Evolutionary conservation across 2,113 vertebrate species (phyloP).

Genomic region (Zootoca vivipara): DNA sequence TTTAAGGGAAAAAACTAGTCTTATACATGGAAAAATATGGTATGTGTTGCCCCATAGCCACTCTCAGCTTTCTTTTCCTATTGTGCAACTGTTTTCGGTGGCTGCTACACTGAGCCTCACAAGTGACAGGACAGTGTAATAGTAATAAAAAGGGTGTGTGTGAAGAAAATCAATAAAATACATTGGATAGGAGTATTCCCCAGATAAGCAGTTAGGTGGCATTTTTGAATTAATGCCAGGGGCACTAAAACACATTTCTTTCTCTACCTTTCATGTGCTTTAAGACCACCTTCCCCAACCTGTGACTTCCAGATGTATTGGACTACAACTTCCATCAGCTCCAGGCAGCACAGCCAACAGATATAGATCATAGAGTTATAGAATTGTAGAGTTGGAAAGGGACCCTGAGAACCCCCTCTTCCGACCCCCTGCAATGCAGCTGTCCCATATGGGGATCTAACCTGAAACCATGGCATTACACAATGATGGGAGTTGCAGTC

Average conservation of each 20-base stretch:
- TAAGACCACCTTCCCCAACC: not conserved
- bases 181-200: not conserved
- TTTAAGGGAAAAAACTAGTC: no score
- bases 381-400: no score
- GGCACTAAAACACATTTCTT: rapidly evolving
- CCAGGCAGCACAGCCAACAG: no score
- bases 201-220: rapidly evolving
- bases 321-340: not conserved
- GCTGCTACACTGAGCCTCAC: not conserved
- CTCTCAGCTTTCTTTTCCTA: not conserved
- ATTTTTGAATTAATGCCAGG: not conserved
- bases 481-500: not conserved
- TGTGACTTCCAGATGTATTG: not conserved
- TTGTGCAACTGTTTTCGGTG: not conserved
- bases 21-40: no score
- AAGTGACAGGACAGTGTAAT: not conserved
- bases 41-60: not conserved
- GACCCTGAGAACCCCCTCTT: no score
- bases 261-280: not conserved
- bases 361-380: no score
- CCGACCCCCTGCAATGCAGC: no score
- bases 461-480: not conserved
- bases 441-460: no score
- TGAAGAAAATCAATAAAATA: not conserved
- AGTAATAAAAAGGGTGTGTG: no score